A percentile compares a stretch with the other conserved stretches of the same genome.
These are phyloP conservation scores for Echiichthys vipera DNA, from an alignment of 2,797 vertebrate species.

Conservation along the genomic window DNA sequence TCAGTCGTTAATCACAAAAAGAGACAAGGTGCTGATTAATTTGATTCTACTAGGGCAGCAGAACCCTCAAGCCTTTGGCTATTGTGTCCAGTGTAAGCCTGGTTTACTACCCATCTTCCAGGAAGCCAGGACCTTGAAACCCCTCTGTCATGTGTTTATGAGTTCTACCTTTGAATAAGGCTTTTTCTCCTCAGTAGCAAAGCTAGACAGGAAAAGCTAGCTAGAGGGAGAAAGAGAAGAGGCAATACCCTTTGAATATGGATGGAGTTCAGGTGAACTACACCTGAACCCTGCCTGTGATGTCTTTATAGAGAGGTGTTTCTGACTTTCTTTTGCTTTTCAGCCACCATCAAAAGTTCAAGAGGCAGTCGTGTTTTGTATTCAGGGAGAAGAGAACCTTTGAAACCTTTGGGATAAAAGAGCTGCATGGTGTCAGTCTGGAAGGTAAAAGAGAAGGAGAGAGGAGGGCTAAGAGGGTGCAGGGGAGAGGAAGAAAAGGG, in stretches of 20 bases:
- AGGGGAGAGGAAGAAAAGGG: conserved; percentile 67
- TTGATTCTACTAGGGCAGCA: conserved; percentile 41
- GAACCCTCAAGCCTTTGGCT: conserved; percentile 45
- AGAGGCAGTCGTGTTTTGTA: conserved; percentile 86
- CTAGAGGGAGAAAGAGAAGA: conserved; percentile 61
- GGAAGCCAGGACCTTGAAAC: conserved; percentile 48
- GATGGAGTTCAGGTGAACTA: conserved; percentile 85
- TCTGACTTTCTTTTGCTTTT: conserved; percentile 84
- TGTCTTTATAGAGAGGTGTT: conserved; percentile 83
- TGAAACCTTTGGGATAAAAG: conserved; percentile 86
- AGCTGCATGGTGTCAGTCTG: conserved; percentile 80
- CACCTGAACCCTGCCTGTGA: conserved; percentile 86
- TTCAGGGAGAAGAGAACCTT: conserved; percentile 84
- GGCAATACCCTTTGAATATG: conserved; percentile 77
- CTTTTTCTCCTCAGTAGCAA: conserved; percentile 56
- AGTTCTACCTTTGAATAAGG: conserved; percentile 51
- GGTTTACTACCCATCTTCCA: conserved; percentile 44
- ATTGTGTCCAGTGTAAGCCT: conserved; percentile 40
- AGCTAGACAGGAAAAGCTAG: conserved; percentile 61
- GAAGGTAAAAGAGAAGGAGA: conserved; percentile 80
- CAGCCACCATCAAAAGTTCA: conserved; percentile 88
- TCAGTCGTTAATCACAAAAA: conserved; percentile 53
- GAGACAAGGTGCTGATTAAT: conserved; percentile 55
- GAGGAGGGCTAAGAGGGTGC: conserved; percentile 71
- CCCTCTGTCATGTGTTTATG: conserved; percentile 63